Percentiles rank a stretch among this genome's conserved stretches.
Evolutionary conservation across 1,140 invertebrate species (phyloP).

Genomic region (Drosophila novamexicana): DNA sequence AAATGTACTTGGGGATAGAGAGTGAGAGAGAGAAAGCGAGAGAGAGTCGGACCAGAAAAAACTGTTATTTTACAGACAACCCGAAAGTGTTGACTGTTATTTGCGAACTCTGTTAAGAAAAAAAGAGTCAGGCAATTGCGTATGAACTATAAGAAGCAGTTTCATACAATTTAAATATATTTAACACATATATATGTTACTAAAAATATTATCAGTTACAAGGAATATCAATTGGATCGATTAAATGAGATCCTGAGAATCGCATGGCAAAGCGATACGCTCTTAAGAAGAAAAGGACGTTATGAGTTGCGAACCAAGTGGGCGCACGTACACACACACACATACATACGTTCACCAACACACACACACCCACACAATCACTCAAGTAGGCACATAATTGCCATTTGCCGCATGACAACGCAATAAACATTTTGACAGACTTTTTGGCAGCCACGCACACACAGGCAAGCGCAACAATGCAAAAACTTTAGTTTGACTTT

Average conservation of each 20-base stretch:
- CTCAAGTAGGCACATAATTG: constrained; percentile 13
- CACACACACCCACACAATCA: not conserved
- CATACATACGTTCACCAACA: not conserved
- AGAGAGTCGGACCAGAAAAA: too few relatives aligned
- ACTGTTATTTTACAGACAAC: too few relatives aligned
- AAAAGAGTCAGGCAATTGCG: too few relatives aligned
- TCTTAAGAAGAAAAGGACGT: not conserved
- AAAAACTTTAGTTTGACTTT: constrained; percentile 36
- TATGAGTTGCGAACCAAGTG: not conserved
- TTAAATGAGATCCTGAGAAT: not conserved
- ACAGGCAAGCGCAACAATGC: constrained; percentile 24
- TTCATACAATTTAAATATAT: too few relatives aligned
- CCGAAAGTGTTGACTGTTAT: too few relatives aligned
- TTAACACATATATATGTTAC: too few relatives aligned
- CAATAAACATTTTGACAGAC: constrained; percentile 48
- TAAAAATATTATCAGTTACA: too few relatives aligned
- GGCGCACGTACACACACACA: constrained; percentile 1
- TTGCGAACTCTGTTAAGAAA: too few relatives aligned
- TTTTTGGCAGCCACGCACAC: constrained; percentile 29
- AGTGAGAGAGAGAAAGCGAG: too few relatives aligned
- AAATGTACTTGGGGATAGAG: too few relatives aligned
- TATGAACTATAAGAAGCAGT: too few relatives aligned
- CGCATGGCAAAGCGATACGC: not conserved
- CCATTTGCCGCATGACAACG: constrained; percentile 33
- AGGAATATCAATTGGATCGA: too few relatives aligned